Evolutionary conservation across 2,113 vertebrate genomes (phyloP).

Genomic region (Carollia perspicillata): DNA sequence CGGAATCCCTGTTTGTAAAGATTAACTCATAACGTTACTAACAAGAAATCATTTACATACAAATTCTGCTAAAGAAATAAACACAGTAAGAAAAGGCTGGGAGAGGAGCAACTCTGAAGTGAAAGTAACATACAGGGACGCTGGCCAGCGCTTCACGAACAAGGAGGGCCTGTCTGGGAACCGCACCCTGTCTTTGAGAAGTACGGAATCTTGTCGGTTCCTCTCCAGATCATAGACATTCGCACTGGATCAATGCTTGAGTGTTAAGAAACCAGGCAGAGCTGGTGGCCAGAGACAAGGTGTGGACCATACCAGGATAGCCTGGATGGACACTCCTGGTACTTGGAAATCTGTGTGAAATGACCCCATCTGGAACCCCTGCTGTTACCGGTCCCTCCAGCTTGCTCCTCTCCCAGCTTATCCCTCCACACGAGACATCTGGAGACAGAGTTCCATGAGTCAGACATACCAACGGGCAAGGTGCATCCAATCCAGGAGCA

Average conservation of each 20-base stretch:
- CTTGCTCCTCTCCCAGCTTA: constrained; percentile 82
- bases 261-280: neutral
- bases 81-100: constrained; percentile 45
- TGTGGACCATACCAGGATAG: fast-evolving
- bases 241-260: neutral
- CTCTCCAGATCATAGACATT: neutral
- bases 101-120: constrained; percentile 82
- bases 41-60: constrained; percentile 78
- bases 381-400: constrained; percentile 8
- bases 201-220: fast-evolving
- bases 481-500: constrained; percentile 99
- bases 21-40: constrained; percentile 98
- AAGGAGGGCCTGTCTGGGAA: neutral
- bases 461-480: constrained; percentile 99
- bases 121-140: neutral
- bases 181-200: neutral
- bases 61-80: constrained; percentile 78
- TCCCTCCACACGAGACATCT: constrained; percentile 68
- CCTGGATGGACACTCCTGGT: fast-evolving
- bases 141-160: fast-evolving
- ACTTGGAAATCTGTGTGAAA: neutral
- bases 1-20: constrained; percentile 99
- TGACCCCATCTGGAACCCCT: neutral
- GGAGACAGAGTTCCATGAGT: constrained; percentile 76
- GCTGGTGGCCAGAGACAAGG: neutral